phyloP scores from a whole-genome alignment of 2,113 vertebrate species.

The Mobula hypostoma region DNA sequence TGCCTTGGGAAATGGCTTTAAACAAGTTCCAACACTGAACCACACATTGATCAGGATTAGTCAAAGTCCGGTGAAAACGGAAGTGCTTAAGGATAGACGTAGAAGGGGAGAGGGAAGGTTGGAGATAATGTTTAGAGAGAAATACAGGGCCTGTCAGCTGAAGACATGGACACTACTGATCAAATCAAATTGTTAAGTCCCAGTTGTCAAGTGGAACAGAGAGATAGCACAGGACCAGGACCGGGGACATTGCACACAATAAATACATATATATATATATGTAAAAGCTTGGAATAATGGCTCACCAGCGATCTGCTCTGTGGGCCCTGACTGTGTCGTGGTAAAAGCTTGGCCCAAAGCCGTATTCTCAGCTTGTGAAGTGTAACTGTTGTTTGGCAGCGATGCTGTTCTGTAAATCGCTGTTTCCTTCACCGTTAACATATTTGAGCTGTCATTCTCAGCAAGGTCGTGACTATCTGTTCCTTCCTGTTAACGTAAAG shows the following conservation, averaged over 20 bases:
- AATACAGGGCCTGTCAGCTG: too few species aligned
- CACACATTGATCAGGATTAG: too few species aligned
- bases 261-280: not conserved
- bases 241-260: not conserved
- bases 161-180: too few species aligned
- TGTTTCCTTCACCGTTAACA: not conserved
- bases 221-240: not conserved
- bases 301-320: not conserved
- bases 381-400: slow-evolving; percentile 19
- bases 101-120: too few species aligned
- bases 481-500: not conserved
- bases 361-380: not conserved
- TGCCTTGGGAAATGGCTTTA: too few species aligned
- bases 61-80: too few species aligned
- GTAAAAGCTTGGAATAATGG: too few species aligned
- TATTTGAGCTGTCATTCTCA: not conserved
- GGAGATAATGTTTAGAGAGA: too few species aligned
- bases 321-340: not conserved
- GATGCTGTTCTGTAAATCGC: not conserved
- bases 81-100: too few species aligned
- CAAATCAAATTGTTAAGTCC: not conserved
- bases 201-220: not conserved
- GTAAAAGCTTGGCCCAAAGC: not conserved
- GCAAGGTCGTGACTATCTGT: not conserved
- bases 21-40: too few species aligned